A percentile compares a stretch with the other conserved stretches of the same genome.
Conservation (phyloP, 1,140 invertebrate genomes). For the Coboldia fuscipes region DNA sequence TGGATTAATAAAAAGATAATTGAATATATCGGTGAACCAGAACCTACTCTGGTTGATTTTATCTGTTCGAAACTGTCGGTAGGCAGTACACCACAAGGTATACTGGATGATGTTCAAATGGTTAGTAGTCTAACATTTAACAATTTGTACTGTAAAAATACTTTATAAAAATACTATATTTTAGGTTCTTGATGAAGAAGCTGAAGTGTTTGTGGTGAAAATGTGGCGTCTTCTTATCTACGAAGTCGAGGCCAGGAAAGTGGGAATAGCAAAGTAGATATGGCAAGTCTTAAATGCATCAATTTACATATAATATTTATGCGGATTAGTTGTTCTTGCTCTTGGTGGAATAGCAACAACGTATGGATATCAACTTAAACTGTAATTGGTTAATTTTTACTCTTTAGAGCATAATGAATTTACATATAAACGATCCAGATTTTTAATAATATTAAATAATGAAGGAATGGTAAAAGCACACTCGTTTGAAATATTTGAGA, state of each 20-base stretch:
- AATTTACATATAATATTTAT: too few species aligned
- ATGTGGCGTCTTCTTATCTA: conserved; percentile 99
- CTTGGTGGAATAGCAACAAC: too few species aligned
- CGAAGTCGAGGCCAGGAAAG: conserved; percentile 96
- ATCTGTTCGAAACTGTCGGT: conserved; percentile 95
- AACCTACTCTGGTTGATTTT: conserved; percentile 95
- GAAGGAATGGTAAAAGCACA: too few species aligned
- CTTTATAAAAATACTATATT: too few species aligned
- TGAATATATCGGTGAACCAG: conserved; percentile 97
- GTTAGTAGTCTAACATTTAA: conserved; percentile 27
- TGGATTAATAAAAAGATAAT: conserved; percentile 99
- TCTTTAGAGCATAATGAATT: too few species aligned
- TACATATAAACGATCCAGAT: too few species aligned
- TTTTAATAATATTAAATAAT: too few species aligned
- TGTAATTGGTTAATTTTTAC: too few species aligned
- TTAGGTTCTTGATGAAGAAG: conserved; percentile 94
- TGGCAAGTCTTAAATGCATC: background rate
- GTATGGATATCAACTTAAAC: too few species aligned
- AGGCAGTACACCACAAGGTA: conserved; percentile 76
- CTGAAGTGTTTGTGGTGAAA: conserved; percentile 98
- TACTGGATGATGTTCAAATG: conserved; percentile 97
- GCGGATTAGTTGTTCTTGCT: too few species aligned
- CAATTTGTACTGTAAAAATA: background rate
- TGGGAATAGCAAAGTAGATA: conserved; percentile 50
- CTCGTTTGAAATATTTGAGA: too few species aligned